Evolutionary conservation across 1,140 invertebrate species (phyloP), one percentile per base, ranked within the genome.

Genomic region (Hydropsyche tenuis): DNA sequence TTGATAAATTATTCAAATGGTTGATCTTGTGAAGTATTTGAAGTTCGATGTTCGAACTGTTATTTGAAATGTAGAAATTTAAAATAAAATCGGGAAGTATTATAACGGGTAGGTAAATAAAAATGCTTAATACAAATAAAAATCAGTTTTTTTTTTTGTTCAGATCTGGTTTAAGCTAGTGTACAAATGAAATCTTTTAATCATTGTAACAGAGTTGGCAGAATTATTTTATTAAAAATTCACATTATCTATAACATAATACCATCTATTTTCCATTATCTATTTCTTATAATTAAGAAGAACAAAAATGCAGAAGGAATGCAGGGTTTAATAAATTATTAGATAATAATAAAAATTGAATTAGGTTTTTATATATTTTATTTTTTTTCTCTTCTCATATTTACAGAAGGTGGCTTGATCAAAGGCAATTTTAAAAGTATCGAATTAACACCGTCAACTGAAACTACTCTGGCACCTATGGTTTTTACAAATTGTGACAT

Each of bases 381-480:
- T 48, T 16, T 25, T 62, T 43, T 60, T 71, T 18, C 27, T 5
- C 45, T 12, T 71, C 18, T 60, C 27, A 60, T 14, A n/a, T 64
- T 63, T 25, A 23, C 18, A 0, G 14, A 64, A 18, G 72, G 53
- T 25, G 51, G 69, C n/a, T 42, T 48, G 12, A 69, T 37, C 2
- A 77, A 42, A 20, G 76, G 76, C 7, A 77, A 37, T 65, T 74
- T 77, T 12, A 77, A 51, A 27, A 77, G 30, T 68, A 77, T 73
- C 4, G 27, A 23, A 14, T 62, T 25, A 45, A 14, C 23, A 12
- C 53, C 56, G 7, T 20, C 23, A 53, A 62, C 70, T 30, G 23
- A 30, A 14, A 45, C 42, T n/a, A 72, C n/a, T 68, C 66, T 42
- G 53, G 71, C 76, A 16, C 76, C 76, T 2, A 77, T 60, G 5